These are phyloP conservation scores for Rachycentron canadum DNA, from an alignment of 2,797 vertebrate genomes.

Conservation along the genomic window DNA sequence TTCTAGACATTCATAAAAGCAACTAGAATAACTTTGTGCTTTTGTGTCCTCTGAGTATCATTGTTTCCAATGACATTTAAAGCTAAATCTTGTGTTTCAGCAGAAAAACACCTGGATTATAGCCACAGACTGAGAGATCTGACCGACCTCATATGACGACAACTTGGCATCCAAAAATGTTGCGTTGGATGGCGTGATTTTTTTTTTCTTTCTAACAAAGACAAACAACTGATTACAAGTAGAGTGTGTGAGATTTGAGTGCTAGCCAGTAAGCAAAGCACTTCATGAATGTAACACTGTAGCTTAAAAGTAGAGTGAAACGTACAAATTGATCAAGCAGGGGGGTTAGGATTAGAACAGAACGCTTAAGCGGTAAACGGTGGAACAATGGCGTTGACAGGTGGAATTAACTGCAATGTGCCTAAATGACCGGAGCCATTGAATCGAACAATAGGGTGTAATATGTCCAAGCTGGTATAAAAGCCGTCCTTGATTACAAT, in stretches of 20 bases:
- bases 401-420: conserved; percentile 60
- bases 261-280: conserved; percentile 14
- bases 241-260: conserved; percentile 25
- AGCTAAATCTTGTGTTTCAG: conserved; percentile 41
- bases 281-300: conserved; percentile 19
- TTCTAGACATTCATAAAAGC: conserved; percentile 24
- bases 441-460: conserved; percentile 68
- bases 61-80: conserved; percentile 27
- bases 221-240: conserved; percentile 15
- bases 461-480: conserved; percentile 65
- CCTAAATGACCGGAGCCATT: conserved; percentile 58
- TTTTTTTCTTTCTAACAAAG: conserved; percentile 11
- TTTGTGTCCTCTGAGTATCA: conserved; percentile 20
- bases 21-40: conserved; percentile 26
- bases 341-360: conserved; percentile 44
- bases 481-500: conserved; percentile 73
- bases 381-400: conserved; percentile 61
- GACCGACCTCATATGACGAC: conserved; percentile 26
- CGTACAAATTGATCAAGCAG: conserved; percentile 58
- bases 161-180: conserved; percentile 14
- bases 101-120: conserved; percentile 22
- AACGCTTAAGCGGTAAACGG: conserved; percentile 45
- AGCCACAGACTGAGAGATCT: conserved; percentile 37
- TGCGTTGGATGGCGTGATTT: not conserved
- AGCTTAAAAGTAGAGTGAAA: conserved; percentile 40